These are phyloP conservation scores for Phyllotis vaccarum DNA, from an alignment of 2,797 vertebrate genomes.

Conservation along the genomic window DNA sequence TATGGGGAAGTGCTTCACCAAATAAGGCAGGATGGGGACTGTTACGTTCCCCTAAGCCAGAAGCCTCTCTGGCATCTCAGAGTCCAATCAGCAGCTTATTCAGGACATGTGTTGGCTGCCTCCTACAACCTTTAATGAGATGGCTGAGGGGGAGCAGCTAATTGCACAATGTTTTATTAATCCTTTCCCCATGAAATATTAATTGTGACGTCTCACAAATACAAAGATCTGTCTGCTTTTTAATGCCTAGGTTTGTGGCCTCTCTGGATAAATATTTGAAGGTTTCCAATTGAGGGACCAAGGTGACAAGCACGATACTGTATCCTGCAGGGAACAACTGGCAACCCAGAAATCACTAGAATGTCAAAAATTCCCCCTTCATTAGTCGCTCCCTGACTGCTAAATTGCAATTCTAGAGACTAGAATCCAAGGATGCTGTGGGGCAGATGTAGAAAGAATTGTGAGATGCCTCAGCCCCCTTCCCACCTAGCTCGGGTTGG, in stretches of 20 bases:
- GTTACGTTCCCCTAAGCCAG: constrained; percentile 42
- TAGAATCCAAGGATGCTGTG: background rate
- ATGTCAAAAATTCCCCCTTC: background rate
- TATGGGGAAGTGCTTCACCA: constrained; percentile 2
- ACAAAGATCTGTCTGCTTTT: constrained; percentile 66
- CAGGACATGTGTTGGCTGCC: constrained; percentile 43
- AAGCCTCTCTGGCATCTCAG: background rate
- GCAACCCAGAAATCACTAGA: constrained; percentile 61
- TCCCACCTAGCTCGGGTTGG: background rate
- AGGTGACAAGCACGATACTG: constrained; percentile 47
- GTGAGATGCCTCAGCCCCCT: background rate
- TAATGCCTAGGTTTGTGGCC: constrained; percentile 48
- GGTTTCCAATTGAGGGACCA: constrained; percentile 66
- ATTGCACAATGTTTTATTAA: constrained; percentile 87
- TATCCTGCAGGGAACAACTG: constrained; percentile 17
- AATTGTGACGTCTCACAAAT: constrained; percentile 80
- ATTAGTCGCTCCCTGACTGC: background rate
- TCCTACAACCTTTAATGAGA: constrained; percentile 83
- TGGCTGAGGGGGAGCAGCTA: constrained; percentile 85
- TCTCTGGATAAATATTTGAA: constrained; percentile 69
- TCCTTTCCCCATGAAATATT: constrained; percentile 85
- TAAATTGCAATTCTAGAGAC: background rate
- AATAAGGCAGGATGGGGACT: background rate
- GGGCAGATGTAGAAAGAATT: background rate
- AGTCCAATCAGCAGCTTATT: background rate